Base-by-base conservation (phyloP, 2,113 vertebrate genomes). In the Potamarius usumacintae region DNA sequence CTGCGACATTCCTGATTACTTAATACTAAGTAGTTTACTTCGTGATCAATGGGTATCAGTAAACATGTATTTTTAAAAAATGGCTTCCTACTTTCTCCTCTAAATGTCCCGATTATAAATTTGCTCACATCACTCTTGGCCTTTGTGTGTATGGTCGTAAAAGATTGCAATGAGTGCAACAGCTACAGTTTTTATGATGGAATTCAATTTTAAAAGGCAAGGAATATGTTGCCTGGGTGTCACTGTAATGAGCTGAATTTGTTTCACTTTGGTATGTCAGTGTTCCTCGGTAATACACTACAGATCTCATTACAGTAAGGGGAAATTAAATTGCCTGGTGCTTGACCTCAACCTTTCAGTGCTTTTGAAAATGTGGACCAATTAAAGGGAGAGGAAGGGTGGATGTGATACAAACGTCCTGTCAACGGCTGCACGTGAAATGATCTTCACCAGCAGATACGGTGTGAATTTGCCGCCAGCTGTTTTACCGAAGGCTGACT, bases 241-340 rank as follows among this genome's bases (percentile, higher is more conserved):
- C 48, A 60, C 72, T 85, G 82, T 90, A 89, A 90, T 88, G 62
- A 78, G 58, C 80, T 85, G 79, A 71, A 77, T 89, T 89, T 86
- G 76, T 83, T 84, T 89, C 81, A 83, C 50, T 58, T 34, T 27
- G 60, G 67, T 84, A 60, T 78, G 60, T 83, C 72, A 81, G 86
- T 60, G 82, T 79, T 72, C 84, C n/a, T 78, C 52, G 30, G 83
- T 87, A 69, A 79, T 71, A 88, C 12, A 53, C 63, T 71, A 85
- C 69, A 25, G 57, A 90, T 89, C 88, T 88, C 69, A 69, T 92
- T 90, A 92, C 74, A 69, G 18, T 22, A 89, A 85, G 34, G 18
- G n/a, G 85, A 85, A 86, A 91, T 88, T 85, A 88, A 89, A 89
- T 89, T 88, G 89, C 79, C 84, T 85, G 34, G 34, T 76, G 90